A percentile compares a stretch with the other conserved stretches of the same genome.
phyloP scores from a whole-genome alignment of 2,888 invertebrate species.

The Trissonchulus sp. region DNA sequence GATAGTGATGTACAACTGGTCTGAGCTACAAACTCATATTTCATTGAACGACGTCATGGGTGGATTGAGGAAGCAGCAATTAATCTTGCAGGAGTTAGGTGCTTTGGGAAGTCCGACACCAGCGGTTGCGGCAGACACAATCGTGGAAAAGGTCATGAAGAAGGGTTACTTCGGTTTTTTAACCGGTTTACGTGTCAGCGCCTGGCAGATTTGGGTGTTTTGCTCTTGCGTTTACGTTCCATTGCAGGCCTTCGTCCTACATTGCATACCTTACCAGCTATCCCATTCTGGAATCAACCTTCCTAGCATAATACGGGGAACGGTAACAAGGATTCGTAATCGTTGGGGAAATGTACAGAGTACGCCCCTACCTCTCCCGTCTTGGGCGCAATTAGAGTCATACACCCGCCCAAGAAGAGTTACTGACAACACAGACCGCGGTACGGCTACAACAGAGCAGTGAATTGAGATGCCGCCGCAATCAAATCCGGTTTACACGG shows the following conservation, averaged over 20 bases:
- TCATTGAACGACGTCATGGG: not conserved
- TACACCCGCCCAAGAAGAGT: too few species aligned
- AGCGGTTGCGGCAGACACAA: not conserved
- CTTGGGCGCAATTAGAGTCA: too few species aligned
- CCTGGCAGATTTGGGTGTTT: slow-evolving; percentile 5
- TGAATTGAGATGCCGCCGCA: too few species aligned
- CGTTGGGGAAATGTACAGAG: too few species aligned
- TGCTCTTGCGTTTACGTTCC: not conserved
- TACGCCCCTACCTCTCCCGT: too few species aligned
- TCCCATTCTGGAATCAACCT: not conserved
- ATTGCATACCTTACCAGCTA: not conserved
- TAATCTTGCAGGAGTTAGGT: not conserved
- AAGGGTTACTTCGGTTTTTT: slow-evolving; percentile 7
- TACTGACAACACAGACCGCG: too few species aligned
- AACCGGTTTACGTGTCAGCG: not conserved
- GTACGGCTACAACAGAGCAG: too few species aligned
- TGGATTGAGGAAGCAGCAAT: not conserved
- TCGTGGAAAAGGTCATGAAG: not conserved
- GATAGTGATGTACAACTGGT: not conserved
- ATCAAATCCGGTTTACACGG: too few species aligned
- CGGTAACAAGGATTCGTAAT: too few species aligned
- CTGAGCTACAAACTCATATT: not conserved
- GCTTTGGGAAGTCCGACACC: too few species aligned
- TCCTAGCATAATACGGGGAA: not conserved
- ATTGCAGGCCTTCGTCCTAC: not conserved